Evolutionary conservation across 2,888 invertebrate species (phyloP).

Genomic region (Lottia gigantea): DNA sequence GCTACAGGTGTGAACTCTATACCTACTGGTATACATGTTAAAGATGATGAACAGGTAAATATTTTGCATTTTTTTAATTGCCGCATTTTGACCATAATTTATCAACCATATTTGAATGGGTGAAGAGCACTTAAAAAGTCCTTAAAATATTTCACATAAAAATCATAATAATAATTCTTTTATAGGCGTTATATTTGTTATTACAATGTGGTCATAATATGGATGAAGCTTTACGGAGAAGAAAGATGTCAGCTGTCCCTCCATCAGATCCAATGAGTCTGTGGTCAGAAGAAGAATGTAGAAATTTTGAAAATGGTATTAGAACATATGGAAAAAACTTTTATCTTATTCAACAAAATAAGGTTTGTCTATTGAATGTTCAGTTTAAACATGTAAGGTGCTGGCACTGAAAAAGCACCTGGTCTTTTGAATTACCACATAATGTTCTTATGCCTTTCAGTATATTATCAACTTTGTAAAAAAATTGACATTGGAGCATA

Average conservation of each 20-base stretch:
- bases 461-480: not conserved
- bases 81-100: no score
- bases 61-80: no score
- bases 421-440: no score
- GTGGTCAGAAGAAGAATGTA: conserved; percentile 97
- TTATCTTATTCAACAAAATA: conserved; percentile 90
- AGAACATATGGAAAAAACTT: conserved; percentile 96
- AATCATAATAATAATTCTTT: no score
- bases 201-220: conserved; percentile 94
- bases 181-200: conserved; percentile 84
- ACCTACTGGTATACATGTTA: conserved; percentile 78
- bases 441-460: conserved; percentile 13
- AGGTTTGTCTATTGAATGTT: conserved; percentile 72
- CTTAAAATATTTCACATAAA: no score
- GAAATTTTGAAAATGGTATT: conserved; percentile 95
- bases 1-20: conserved; percentile 73
- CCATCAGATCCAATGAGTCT: conserved; percentile 71
- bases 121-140: no score
- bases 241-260: conserved; percentile 69
- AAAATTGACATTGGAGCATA: no score
- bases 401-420: no score
- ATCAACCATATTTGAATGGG: no score
- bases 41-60: conserved; percentile 74
- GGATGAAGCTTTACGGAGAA: conserved; percentile 88
- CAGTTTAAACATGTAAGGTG: no score